phyloP scores from a whole-genome alignment of 2,113 vertebrate genomes.

The Otolemur garnettii region DNA sequence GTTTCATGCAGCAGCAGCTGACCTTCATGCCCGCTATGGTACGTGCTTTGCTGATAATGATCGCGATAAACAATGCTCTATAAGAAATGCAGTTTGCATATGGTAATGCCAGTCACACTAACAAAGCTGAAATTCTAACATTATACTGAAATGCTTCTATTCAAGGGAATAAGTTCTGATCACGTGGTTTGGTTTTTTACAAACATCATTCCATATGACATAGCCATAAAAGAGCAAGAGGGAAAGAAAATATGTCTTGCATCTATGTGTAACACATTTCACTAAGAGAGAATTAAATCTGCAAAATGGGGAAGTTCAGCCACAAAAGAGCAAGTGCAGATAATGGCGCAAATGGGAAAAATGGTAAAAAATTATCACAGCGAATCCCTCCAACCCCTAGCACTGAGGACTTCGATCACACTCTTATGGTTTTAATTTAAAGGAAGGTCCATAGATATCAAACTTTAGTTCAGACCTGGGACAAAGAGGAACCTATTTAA shows the following conservation, averaged over 20 bases:
- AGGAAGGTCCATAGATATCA: background rate
- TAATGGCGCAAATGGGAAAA: constrained; percentile 15
- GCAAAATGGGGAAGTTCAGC: background rate
- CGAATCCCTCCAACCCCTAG: constrained; percentile 11
- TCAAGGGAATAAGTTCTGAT: background rate
- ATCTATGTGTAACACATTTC: background rate
- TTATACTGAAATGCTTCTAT: background rate
- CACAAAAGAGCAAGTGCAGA: background rate
- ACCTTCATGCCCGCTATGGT: background rate
- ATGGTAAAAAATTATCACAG: background rate
- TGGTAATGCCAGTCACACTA: background rate
- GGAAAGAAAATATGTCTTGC: background rate
- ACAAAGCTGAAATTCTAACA: background rate
- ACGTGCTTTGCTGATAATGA: background rate
- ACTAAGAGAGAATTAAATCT: constrained; percentile 12
- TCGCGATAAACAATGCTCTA: background rate
- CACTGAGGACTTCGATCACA: background rate
- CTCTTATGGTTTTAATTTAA: background rate
- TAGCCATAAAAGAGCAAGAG: background rate
- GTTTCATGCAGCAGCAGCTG: background rate
- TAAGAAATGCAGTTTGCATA: background rate
- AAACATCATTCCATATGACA: background rate
- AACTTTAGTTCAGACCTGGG: background rate
- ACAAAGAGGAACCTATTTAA: background rate
- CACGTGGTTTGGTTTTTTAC: background rate